phyloP scores from a whole-genome alignment of 2,113 vertebrate species.

The Sander lucioperca region DNA sequence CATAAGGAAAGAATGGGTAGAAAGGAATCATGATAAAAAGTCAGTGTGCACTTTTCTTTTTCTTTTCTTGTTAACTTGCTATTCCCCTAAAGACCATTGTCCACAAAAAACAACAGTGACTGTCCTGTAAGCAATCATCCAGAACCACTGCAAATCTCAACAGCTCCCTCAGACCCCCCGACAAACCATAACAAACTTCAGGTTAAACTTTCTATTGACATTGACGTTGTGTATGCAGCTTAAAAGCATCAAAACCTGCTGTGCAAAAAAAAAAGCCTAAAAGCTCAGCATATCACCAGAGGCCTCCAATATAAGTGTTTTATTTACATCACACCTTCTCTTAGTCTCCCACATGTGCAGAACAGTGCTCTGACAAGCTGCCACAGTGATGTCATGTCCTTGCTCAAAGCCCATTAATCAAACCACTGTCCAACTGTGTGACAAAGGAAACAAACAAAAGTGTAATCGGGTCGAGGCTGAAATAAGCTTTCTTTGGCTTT shows the following conservation, averaged over 20 bases:
- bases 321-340: slow-evolving; percentile 58
- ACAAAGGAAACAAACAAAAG: slow-evolving; percentile 67
- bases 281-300: slow-evolving; percentile 23
- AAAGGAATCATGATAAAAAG: slow-evolving; percentile 3
- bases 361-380: slow-evolving; percentile 47
- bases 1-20: background rate
- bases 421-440: slow-evolving; percentile 61
- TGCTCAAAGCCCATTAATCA: slow-evolving; percentile 68
- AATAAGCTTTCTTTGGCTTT: slow-evolving; percentile 60
- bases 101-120: slow-evolving; percentile 21
- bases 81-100: background rate
- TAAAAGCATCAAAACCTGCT: slow-evolving; percentile 28
- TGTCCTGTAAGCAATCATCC: slow-evolving; percentile 35
- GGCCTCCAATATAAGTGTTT: slow-evolving; percentile 31
- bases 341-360: slow-evolving; percentile 37
- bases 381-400: slow-evolving; percentile 61
- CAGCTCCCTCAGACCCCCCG: slow-evolving; percentile 4
- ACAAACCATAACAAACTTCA: slow-evolving; percentile 39
- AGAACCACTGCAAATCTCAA: slow-evolving; percentile 25
- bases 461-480: slow-evolving; percentile 40
- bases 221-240: slow-evolving; percentile 32
- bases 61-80: background rate
- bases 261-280: slow-evolving; percentile 6
- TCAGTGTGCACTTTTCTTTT: background rate
- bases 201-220: slow-evolving; percentile 42